Base-by-base conservation (phyloP, 1,140 invertebrate genomes). In the Coboldia fuscipes region DNA sequence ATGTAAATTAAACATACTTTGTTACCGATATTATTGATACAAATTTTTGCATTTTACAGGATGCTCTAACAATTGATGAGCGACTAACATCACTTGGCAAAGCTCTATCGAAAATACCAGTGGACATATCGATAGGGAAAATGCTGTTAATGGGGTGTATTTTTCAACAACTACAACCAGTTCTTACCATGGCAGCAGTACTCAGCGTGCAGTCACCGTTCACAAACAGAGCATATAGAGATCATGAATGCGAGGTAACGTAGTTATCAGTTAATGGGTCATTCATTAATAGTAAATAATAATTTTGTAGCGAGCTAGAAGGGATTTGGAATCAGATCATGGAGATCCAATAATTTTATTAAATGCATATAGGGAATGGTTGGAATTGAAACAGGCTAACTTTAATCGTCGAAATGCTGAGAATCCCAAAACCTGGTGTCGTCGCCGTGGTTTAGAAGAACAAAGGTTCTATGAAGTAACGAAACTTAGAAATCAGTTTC, bases 381-480 rank as follows among this genome's bases (percentile, higher is more conserved):
- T 94, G 14, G 64, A 74, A 44, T 62, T 81, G 10, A 89, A 89
- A 48, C 57, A 63, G 30, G 48, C 56, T 29, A 54, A 41, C n/a
- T 36, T 34, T 4, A 41, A 39, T 41, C 27, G 36, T 15, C 34
- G 43, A 27, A 46, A 53, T 6, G 48, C 57, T 14, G 56, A 58
- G n/a, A 62, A 58, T 17, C 58, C 63, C 0, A 62, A 71, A 33
- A 72, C 73, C 41, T 98, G 92, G 92, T 92, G 88, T 45, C 70
- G 65, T 42, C 66, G 75, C 37, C 57, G 85, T 38, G 88, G 86
- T 4, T 60, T 97, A 3, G 90, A 97, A 56, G 92, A 97, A 48
- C 90, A 97, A 51, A 62, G 92, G 33, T 83, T 98, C 52, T 97
- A 96, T 48, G 92, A 97, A 60, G 79, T 93, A 45, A 89, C 77